These are phyloP conservation scores for Cebidichthys violaceus DNA, from an alignment of 2,113 vertebrate genomes.

Conservation along the genomic window DNA sequence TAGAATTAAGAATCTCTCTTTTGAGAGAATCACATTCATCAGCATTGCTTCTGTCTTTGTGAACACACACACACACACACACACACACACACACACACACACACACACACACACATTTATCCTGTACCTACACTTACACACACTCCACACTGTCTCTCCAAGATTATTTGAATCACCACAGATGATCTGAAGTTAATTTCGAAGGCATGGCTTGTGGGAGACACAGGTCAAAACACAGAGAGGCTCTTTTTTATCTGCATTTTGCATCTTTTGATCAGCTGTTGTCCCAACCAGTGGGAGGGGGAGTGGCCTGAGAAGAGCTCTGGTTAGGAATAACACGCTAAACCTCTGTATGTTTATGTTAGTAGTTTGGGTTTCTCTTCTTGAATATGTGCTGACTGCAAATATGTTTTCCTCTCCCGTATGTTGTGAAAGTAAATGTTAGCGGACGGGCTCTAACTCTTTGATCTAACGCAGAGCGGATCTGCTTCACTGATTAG, in stretches of 20 bases:
- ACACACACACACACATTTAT: constrained; percentile 15
- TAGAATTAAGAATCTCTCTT: constrained; percentile 77
- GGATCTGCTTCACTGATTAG: constrained; percentile 42
- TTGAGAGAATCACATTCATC: constrained; percentile 68
- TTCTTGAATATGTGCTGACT: constrained; percentile 6
- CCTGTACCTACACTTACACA: constrained; percentile 39
- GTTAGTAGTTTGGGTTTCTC: not conserved
- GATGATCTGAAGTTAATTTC: constrained; percentile 77
- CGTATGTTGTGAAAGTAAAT: not conserved
- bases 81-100: constrained; percentile 13
- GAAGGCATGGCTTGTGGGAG: constrained; percentile 64
- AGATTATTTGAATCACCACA: constrained; percentile 32
- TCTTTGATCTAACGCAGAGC: constrained; percentile 19
- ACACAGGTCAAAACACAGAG: constrained; percentile 75
- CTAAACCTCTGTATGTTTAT: not conserved
- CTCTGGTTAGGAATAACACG: not conserved
- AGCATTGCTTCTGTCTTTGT: too few relatives aligned
- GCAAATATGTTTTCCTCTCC: not conserved
- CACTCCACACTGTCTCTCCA: constrained; percentile 28
- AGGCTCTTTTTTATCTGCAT: constrained; percentile 65
- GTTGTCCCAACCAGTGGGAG: constrained; percentile 26
- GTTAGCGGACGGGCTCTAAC: constrained; percentile 18
- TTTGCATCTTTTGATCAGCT: constrained; percentile 48
- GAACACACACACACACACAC: constrained; percentile 37
- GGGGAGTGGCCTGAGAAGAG: constrained; percentile 4